Evolutionary conservation across 2,888 invertebrate genomes (phyloP), one percentile per base, ranked within the genome.

Genomic region (Sesia apiformis): DNA sequence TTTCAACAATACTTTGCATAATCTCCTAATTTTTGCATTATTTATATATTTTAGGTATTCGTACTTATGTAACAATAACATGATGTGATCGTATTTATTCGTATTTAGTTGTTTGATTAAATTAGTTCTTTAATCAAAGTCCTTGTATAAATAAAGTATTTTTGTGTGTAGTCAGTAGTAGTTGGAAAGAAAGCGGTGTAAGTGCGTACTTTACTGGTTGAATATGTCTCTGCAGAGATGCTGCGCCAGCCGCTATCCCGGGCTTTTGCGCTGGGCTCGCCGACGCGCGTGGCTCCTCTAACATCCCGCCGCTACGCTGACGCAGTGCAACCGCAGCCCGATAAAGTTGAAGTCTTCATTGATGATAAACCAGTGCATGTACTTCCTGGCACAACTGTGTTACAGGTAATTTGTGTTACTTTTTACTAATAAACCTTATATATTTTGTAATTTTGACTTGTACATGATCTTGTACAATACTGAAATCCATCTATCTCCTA

Each of bases 341-440:
- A 96, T 60, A 94, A 95, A 74, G 92, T 98, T 50, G 98, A 99
- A 90, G 95, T 99, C 52, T 99, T 98, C 86, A 95, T 99, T 69
- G 98, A 99, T 91, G 99, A 98, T 81, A 95, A 97, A 79, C 94
- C 96, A 60, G 98, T 99, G 1, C 89, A 95, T 73, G 99, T 99
- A 43, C 93, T 95, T 51, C 98, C 99, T 39, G 99, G 99, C 55
- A 98, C 98, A 40, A 99, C 99, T 51, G 97, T 99, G 39, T 89
- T 99, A 58, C 98, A 98, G 93, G 97, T 97, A 81, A 72, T 60
- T 57, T 46, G 6, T 52, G 39, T 23, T 40, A 42, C 42, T 42
- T 42, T 23, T 23, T 23, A 23, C 23, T 23, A 23, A 2, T 23
- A 23, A 23, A 23, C 23, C 23, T 23, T 23, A 23, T 2, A 23